Evolutionary conservation across 1,140 invertebrate genomes (phyloP), one percentile per base, ranked within the genome.

Genomic region (Cheumatopsyche charites): DNA sequence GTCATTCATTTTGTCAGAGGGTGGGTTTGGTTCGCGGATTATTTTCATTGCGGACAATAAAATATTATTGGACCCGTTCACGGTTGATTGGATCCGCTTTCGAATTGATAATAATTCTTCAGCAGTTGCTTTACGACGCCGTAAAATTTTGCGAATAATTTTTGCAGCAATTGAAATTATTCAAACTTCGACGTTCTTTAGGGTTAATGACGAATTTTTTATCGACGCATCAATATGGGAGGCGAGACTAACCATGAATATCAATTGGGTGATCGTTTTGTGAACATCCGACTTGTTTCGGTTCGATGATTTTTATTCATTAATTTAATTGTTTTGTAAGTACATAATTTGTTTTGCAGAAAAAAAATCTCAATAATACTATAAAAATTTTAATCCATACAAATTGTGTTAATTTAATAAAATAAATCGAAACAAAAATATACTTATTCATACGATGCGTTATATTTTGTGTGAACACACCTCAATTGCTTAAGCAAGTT

Each of bases 21-120:
- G 21, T 23, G 3, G 3, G 29, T 3, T 36, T 36, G 3, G 29
- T 36, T 15, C 45, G 45, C 11, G 62, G 62, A 63, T 63, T 63
- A 63, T 63, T 63, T 63, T 63, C 62, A 63, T 63, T 43, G 62
- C 62, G 62, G 41, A 63, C 62, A 63, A 63, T 63, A 63, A 63
- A 63, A 63, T 63, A 63, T 63, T 63, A 63, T 63, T 63, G 36
- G 29, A 42, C 19, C 62, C 15, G 62, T 63, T 63, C 62, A 63
- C 19, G 62, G 26, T 43, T 63, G 62, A 63, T 42, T 42, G 62
- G 41, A 43, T 23, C 15, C 62, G 62, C 62, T 63, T 63, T 42
- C 29, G 36, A 41, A 63, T 63, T 63, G 62, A 63, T 63, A 63
- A 63, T 63, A 63, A 63, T 43, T 63, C 62, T 42, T 63, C 62